Evolutionary conservation across 2,797 vertebrate species (phyloP), one percentile per base, ranked within the genome.

Genomic region (Arremon aurantiirostris): DNA sequence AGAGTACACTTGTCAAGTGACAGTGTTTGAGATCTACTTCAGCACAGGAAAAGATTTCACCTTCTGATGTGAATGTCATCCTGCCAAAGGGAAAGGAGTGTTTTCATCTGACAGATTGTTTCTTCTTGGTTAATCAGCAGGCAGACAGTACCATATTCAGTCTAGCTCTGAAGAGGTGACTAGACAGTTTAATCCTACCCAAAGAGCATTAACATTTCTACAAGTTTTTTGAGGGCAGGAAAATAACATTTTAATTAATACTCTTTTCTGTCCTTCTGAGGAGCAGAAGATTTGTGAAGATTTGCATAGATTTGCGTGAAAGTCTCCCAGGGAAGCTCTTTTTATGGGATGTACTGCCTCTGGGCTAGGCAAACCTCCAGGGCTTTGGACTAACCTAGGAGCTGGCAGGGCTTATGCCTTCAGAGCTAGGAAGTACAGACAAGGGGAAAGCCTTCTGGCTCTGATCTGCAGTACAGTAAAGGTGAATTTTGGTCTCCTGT

Each of bases 171-270:
- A 89, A 82, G 70, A 86, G 83, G 42, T 14, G 37, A 77, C 53
- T 34, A 70, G 82, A 41, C 37, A 44, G 49, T 91, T 95, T 91
- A 93, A 82, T 89, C 76, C 79, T 86, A 53, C 27, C 19, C 39
- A 64, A 90, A 95, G 65, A 81, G 37, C 41, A 46, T 90, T 81
- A 86, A 49, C 57, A 65, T 90, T 93, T 95, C 57, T 81, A 32
- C 21, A 69, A n/a, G 30, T 88, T 94, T 14, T 2, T 64, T 50
- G 77, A 95, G 61, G 77, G 34, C 22, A 83, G 53, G 59, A 71
- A 90, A 28, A 61, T 5, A 77, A 63, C 15, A 12, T 77, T 90
- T 47, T 56, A 49, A 30, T 64, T 89, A 66, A 53, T 71, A 46
- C 56, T 73, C 19, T 59, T 77, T 23, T 32, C 52, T 87, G 19